Conservation (phyloP, 2,797 vertebrate genomes). For the Lacerta agilis region DNA sequence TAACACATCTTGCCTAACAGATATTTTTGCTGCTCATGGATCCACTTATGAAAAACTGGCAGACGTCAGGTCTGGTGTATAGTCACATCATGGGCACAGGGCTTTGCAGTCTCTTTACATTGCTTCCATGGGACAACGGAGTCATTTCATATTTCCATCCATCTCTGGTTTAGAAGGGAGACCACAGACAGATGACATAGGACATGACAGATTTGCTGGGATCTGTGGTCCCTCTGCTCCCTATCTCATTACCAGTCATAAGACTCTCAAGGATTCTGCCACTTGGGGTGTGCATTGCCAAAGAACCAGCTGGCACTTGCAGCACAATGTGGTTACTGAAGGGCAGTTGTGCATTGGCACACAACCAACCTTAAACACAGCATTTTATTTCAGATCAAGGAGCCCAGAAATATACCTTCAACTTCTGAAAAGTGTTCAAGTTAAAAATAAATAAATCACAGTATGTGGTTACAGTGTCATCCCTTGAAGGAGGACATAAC, state of each 20-base stretch:
- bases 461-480: background rate
- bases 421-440: background rate
- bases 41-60: constrained; percentile 21
- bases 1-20: constrained; percentile 29
- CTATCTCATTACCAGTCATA: background rate
- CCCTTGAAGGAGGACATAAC: background rate
- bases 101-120: constrained; percentile 1
- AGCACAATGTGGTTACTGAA: background rate
- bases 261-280: background rate
- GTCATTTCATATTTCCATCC: constrained; percentile 22
- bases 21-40: constrained; percentile 9
- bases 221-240: background rate
- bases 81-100: constrained; percentile 5
- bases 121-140: background rate
- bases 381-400: background rate
- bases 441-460: background rate
- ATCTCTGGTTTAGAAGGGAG: background rate
- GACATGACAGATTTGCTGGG: constrained; percentile 13
- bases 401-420: background rate
- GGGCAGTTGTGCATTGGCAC: background rate
- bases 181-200: background rate
- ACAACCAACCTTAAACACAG: background rate
- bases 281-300: background rate
- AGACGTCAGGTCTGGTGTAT: constrained; percentile 15
- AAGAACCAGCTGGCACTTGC: background rate